These are phyloP conservation scores for Haplochromis burtoni DNA, from an alignment of 2,113 vertebrate species.

Conservation along the genomic window DNA sequence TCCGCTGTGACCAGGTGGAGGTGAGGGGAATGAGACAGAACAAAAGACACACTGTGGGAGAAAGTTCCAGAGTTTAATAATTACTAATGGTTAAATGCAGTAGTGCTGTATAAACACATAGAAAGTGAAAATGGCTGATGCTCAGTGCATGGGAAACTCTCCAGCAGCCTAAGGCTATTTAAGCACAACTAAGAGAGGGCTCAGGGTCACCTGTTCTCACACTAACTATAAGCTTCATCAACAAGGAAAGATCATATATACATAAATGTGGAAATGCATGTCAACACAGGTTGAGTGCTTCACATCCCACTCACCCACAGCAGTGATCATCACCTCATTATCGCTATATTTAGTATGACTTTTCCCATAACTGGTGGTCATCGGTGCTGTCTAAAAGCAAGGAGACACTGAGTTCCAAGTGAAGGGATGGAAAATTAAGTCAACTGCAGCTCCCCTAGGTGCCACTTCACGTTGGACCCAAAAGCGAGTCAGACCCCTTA, in stretches of 20 bases:
- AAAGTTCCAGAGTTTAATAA: neutral
- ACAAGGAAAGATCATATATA: neutral
- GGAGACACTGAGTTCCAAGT: neutral
- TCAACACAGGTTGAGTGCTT: neutral
- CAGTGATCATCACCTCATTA: neutral
- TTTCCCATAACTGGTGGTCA: neutral
- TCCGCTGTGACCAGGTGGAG: neutral
- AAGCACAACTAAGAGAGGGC: neutral
- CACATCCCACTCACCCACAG: neutral
- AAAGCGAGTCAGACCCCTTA: neutral
- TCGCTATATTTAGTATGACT: neutral
- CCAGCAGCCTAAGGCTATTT: neutral
- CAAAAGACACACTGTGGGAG: neutral
- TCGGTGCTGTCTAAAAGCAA: neutral
- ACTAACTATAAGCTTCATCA: neutral
- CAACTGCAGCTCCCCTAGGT: neutral
- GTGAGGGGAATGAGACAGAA: neutral
- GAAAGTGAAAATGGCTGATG: neutral
- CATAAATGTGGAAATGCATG: neutral
- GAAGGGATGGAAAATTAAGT: neutral
- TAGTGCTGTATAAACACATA: neutral
- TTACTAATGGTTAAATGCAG: neutral
- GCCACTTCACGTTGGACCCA: neutral
- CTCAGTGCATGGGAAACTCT: neutral
- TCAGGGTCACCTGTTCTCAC: neutral